Conservation (phyloP, 2,113 vertebrate species). For the Cephalopterus ornatus region DNA sequence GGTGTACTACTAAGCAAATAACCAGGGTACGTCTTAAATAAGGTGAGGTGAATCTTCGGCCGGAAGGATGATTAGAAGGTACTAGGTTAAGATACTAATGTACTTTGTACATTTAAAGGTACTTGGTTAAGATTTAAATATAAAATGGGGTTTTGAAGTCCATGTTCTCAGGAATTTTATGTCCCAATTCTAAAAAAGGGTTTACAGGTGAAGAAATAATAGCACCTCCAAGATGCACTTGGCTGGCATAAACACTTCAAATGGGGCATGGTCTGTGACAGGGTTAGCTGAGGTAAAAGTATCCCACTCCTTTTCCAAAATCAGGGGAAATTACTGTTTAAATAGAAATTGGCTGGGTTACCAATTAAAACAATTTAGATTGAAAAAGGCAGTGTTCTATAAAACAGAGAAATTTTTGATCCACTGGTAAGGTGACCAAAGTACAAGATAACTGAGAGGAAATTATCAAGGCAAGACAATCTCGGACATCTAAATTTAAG, state of each 20-base stretch:
- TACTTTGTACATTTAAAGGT: not conserved
- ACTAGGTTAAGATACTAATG: slow-evolving; percentile 2
- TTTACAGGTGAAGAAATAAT: slow-evolving; percentile 31
- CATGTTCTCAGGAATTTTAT: slow-evolving; percentile 13
- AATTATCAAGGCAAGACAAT: slow-evolving; percentile 66
- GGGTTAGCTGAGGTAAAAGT: slow-evolving; percentile 54
- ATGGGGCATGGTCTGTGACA: slow-evolving; percentile 17
- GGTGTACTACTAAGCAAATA: not conserved
- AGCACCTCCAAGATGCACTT: slow-evolving; percentile 12
- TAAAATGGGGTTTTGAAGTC: slow-evolving; percentile 35
- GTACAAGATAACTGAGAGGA: slow-evolving; percentile 53
- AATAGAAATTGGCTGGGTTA: slow-evolving; percentile 63
- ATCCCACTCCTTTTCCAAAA: slow-evolving; percentile 60
- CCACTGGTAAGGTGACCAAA: slow-evolving; percentile 48
- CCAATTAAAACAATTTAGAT: slow-evolving; percentile 54
- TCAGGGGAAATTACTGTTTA: slow-evolving; percentile 65
- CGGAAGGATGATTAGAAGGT: not conserved
- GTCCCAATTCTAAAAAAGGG: slow-evolving; percentile 10
- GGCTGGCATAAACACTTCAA: slow-evolving; percentile 39
- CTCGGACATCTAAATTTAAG: slow-evolving; percentile 49
- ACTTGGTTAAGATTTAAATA: slow-evolving; percentile 9
- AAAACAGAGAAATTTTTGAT: slow-evolving; percentile 55
- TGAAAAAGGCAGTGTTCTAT: slow-evolving; percentile 44
- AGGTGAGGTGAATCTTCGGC: not conserved
- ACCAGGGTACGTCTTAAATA: not conserved